Conservation (phyloP, 2,888 invertebrate species). For the Bellardia bayeri region DNA sequence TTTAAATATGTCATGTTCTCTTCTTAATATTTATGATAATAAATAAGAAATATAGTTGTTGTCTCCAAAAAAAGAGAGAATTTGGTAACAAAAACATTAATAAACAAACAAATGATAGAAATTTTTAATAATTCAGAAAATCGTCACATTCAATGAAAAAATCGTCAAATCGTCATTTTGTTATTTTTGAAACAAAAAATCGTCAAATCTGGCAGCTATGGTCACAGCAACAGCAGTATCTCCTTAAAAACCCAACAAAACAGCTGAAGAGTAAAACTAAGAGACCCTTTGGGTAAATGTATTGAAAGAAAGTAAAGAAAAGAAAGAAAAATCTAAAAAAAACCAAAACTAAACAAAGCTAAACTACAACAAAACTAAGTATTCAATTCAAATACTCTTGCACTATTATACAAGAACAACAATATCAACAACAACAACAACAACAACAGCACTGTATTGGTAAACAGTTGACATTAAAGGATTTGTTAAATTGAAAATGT, state of each 20-base stretch:
- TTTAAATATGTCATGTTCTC: no score
- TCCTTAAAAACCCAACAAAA: slow-evolving; percentile 4
- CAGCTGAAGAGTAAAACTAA: not conserved
- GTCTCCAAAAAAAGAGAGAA: no score
- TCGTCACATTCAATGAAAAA: no score
- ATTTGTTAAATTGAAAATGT: slow-evolving; percentile 67
- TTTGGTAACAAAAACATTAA: no score
- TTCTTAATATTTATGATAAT: no score
- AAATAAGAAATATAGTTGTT: no score
- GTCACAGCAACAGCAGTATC: not conserved
- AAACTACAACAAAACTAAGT: slow-evolving; percentile 12
- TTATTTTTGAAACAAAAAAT: no score
- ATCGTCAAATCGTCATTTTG: no score
- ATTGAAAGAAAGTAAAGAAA: slow-evolving; percentile 27
- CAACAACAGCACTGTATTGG: slow-evolving; percentile 15
- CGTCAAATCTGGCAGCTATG: no score
- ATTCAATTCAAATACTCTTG: slow-evolving; percentile 28
- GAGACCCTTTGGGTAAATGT: slow-evolving; percentile 42
- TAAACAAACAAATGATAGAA: no score
- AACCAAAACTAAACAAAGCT: no score
- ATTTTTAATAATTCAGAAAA: no score
- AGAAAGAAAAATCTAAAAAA: not conserved
- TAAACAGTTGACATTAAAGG: slow-evolving; percentile 66
- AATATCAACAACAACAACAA: not conserved
- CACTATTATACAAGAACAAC: not conserved